A percentile compares a stretch with the other conserved stretches of the same genome.
Conservation (phyloP, 2,888 invertebrate genomes). For the Germaria angustata region DNA sequence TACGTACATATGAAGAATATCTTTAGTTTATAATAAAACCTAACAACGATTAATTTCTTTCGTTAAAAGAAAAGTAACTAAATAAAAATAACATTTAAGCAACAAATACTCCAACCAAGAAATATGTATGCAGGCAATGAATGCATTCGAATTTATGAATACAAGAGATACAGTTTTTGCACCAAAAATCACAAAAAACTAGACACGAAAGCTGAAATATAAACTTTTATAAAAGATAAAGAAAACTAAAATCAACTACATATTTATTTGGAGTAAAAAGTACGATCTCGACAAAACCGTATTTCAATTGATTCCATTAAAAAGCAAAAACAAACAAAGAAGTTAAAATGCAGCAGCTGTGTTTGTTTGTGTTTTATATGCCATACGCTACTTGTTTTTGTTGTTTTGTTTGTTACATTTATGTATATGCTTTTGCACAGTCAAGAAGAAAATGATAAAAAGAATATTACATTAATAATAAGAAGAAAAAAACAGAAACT, state of each 20-base stretch:
- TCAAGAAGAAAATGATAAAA: neutral
- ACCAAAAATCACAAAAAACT: constrained; percentile 11
- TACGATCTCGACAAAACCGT: constrained; percentile 27
- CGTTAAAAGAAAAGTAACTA: neutral
- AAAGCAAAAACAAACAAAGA: constrained; percentile 1
- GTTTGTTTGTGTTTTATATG: neutral
- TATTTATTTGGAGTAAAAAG: neutral
- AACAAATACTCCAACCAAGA: neutral
- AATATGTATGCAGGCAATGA: neutral
- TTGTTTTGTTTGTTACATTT: no score
- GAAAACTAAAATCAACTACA: neutral
- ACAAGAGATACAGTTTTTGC: neutral
- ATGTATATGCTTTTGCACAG: neutral
- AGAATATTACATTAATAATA: neutral
- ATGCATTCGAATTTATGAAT: constrained; percentile 22
- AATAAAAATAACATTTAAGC: neutral
- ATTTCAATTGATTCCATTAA: constrained; percentile 16
- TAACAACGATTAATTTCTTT: neutral
- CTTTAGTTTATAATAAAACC: neutral
- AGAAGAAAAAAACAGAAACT: neutral
- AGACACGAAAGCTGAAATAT: constrained; percentile 1
- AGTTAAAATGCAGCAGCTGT: constrained; percentile 43
- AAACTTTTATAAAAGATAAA: neutral
- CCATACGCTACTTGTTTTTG: neutral
- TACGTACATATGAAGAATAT: no score